Evolutionary conservation across 1,140 invertebrate species (phyloP), one percentile per base, ranked within the genome.

Genomic region (Bombus breviceps): DNA sequence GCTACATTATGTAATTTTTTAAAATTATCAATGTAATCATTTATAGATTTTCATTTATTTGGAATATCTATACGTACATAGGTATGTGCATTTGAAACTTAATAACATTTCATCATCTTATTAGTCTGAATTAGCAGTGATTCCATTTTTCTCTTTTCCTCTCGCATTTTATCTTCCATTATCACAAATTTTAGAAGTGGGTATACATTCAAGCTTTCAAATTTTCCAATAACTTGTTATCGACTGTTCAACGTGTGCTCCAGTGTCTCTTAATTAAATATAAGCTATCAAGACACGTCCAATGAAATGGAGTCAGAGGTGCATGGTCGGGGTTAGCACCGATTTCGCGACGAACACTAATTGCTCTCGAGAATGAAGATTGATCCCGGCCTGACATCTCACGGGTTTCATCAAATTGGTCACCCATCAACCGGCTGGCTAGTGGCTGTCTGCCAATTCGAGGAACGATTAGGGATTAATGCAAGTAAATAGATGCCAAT

Each of bases 281-380:
- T 78, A 72, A 72, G 41, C 66, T 37, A 47, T 41, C 39, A 59
- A 72, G 83, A 62, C 76, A 80, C 32, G n/a, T 62, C 25, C n/a
- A 69, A 62, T 80, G 69, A 84, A 80, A 68, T 69, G 68, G 25
- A 68, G 74, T n/a, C 34, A 39, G 71, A 57, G 62, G 59, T 37
- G 74, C 32, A 69, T 59, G 53, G n/a, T 83, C 32, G 75, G 37
- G n/a, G 69, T 41, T 9, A 28, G 22, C 53, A 39, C 34, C 71
- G 53, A 86, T 79, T 39, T 53, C 72, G 37, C 73, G 62, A 34
- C 75, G 71, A 68, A 34, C 83, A n/a, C 71, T 85, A 85, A 85
- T 85, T 85, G 78, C 83, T 57, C 71, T 85, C 71, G 69, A 85
- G 78, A 57, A 81, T 81, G 83, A 85, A 85, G 83, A 75, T 88